These are phyloP conservation scores for Apodemus agrarius DNA, from an alignment of 2,797 vertebrate genomes.

Conservation along the genomic window DNA sequence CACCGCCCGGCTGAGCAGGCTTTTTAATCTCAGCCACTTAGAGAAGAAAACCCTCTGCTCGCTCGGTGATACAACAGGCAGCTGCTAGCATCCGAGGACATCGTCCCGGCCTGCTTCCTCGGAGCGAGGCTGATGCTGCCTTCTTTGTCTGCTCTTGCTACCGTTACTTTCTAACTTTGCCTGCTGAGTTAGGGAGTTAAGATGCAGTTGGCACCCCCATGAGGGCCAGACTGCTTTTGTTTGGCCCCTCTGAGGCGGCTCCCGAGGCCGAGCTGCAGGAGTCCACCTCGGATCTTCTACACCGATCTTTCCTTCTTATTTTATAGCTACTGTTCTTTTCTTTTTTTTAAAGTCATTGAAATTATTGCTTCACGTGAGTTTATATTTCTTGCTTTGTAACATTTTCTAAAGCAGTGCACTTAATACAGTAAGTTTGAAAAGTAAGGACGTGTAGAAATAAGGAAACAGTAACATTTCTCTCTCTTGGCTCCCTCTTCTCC, in stretches of 20 bases:
- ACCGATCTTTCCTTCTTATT: neutral
- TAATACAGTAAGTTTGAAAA: slow-evolving; percentile 34
- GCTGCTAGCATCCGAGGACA: neutral
- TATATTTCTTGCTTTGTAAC: slow-evolving; percentile 23
- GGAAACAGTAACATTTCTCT: neutral
- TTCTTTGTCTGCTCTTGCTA: neutral
- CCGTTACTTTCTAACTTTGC: neutral
- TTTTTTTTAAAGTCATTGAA: neutral
- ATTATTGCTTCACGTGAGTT: neutral
- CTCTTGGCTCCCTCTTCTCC: no score
- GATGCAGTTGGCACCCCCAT: neutral
- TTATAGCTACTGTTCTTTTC: neutral
- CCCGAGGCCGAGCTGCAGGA: neutral
- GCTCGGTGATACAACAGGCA: neutral
- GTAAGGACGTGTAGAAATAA: neutral
- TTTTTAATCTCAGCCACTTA: neutral
- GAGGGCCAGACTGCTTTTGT: neutral
- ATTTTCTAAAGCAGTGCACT: neutral
- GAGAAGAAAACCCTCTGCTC: neutral
- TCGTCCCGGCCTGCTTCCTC: neutral
- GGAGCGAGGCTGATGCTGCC: neutral
- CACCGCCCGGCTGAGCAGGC: no score
- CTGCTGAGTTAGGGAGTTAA: neutral
- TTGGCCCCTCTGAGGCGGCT: neutral
- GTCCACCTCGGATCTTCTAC: neutral